Evolutionary conservation across 2,113 vertebrate genomes (phyloP), one percentile per base, ranked within the genome.

Genomic region (Herpetotheres cachinnans): DNA sequence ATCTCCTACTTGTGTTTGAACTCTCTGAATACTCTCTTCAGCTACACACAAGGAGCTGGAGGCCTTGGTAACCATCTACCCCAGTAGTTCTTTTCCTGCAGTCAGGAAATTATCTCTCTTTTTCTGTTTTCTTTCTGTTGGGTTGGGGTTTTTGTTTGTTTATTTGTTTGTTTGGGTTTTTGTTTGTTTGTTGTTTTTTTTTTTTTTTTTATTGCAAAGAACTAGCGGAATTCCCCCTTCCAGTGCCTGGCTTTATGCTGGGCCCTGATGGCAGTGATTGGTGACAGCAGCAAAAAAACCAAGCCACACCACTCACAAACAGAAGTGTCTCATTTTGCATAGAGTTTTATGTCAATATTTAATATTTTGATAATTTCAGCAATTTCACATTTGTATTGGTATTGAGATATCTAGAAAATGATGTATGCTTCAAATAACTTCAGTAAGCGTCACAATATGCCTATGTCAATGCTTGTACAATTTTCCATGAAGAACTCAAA

Each of bases 21-120:
- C 79, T 77, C 79, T 86, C 86, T 95, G 93, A 87, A 93, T 58
- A 82, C 42, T 89, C 91, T 95, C 81, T 96, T 85, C 81, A 95
- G 80, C 36, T 82, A 66, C 74, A 90, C 62, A 70, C 70, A 93
- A 90, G 87, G 49, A 95, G 76, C 11, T 6, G 12, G 55, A 92
- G 95, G 89, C 91, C 89, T 40, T 58, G 7, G n/a, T 89, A 96
- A 95, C 89, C 78, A 91, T 69, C 73, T 87, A 73, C 30, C 54
- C 34, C 58, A 82, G 84, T 10, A 90, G 78, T 69, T 87, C 87
- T 93, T 90, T 83, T 85, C 49, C 83, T 82, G 77, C 72, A 89
- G 72, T 65, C 69, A 65, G 72, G 76, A 92, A 82, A 86, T 94
- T 16, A 18, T 29, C 24, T 52, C 9, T 61, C 2, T 13, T 14